Conservation (phyloP, 2,797 vertebrate genomes). For the Balearica regulorum region DNA sequence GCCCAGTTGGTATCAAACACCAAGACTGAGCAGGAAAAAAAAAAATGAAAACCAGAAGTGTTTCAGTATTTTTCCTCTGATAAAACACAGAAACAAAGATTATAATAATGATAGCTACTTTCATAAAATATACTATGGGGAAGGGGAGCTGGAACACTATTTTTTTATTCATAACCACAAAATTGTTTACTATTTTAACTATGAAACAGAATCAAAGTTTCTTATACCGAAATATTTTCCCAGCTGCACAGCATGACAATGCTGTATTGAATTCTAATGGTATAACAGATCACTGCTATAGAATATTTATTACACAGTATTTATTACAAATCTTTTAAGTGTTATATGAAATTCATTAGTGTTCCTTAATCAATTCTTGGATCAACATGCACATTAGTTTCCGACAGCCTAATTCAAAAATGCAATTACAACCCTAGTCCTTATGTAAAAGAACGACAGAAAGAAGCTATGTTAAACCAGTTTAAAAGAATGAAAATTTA, state of each 20-base stretch:
- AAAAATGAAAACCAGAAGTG: neutral
- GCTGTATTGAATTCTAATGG: slow-evolving; percentile 7
- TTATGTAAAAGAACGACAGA: slow-evolving; percentile 68
- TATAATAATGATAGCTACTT: neutral
- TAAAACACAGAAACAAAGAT: neutral
- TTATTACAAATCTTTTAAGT: slow-evolving; percentile 70
- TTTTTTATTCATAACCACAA: neutral
- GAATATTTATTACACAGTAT: slow-evolving; percentile 44
- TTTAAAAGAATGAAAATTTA: slow-evolving; percentile 76
- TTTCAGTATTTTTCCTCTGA: neutral
- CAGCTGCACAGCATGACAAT: neutral
- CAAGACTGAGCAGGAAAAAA: neutral
- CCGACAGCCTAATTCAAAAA: slow-evolving; percentile 72
- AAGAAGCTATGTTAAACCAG: slow-evolving; percentile 67
- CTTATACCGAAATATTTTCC: neutral
- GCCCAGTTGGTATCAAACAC: neutral
- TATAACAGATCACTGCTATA: neutral
- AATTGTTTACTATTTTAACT: neutral
- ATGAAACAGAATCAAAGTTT: neutral
- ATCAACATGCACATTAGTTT: slow-evolving; percentile 67
- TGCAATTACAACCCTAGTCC: slow-evolving; percentile 65
- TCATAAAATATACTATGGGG: neutral
- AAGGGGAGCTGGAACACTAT: neutral
- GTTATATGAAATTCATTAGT: slow-evolving; percentile 71
- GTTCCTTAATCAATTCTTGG: slow-evolving; percentile 71